phyloP scores from a whole-genome alignment of 2,888 invertebrate species.

The Ochlodes sylvanus region DNA sequence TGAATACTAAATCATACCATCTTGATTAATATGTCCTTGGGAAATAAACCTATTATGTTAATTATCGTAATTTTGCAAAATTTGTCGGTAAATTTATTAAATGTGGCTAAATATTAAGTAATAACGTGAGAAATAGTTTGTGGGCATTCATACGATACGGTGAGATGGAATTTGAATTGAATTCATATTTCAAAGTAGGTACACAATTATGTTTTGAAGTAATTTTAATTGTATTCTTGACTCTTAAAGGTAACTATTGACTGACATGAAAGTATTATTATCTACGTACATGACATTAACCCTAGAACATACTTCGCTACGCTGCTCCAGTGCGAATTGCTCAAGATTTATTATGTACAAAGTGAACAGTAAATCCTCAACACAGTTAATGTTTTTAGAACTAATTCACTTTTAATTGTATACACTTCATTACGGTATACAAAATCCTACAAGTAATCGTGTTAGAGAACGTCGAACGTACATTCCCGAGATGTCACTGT shows the following conservation, averaged over 20 bases:
- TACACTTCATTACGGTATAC: too few species aligned
- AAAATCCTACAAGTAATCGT: not conserved
- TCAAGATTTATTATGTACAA: not conserved
- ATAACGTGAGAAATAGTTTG: conserved; percentile 3
- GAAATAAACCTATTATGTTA: conserved; percentile 2
- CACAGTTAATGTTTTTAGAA: too few species aligned
- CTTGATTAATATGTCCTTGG: conserved; percentile 5
- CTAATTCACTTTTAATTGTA: too few species aligned
- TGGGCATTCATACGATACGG: not conserved
- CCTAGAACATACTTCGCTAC: too few species aligned
- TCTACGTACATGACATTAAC: too few species aligned
- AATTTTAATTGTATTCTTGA: not conserved
- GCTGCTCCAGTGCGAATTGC: too few species aligned
- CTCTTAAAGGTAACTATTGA: too few species aligned
- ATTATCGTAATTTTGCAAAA: conserved; percentile 10
- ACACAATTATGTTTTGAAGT: not conserved
- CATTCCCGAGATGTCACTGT: not conserved
- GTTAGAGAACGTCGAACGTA: not conserved
- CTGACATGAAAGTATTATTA: too few species aligned
- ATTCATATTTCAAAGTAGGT: not conserved
- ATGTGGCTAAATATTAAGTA: not conserved
- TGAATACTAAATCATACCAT: conserved; percentile 3
- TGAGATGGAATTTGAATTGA: not conserved
- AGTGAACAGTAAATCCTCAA: not conserved
- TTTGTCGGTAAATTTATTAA: conserved; percentile 7